Conservation (phyloP, 2,888 invertebrate genomes). For the Drosophila acutilabella region DNA sequence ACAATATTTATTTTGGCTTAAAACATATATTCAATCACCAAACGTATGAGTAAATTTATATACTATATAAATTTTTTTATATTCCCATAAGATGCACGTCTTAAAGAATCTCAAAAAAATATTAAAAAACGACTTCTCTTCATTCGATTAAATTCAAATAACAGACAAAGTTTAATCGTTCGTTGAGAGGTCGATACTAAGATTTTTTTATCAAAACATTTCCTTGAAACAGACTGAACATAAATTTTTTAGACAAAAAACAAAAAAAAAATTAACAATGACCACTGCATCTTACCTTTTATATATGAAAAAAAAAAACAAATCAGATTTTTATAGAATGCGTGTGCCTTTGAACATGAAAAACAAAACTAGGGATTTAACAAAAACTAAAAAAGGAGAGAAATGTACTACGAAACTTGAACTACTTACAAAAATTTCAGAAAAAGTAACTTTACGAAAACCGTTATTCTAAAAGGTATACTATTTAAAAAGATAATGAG, state of each 20-base stretch:
- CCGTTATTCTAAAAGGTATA: conserved; percentile 45
- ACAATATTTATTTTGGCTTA: conserved; percentile 35
- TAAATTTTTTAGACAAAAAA: conserved; percentile 57
- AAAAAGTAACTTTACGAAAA: conserved; percentile 28
- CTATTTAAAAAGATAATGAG: conserved; percentile 21
- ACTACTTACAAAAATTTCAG: conserved; percentile 41
- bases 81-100: conserved; percentile 69
- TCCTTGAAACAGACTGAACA: conserved; percentile 78
- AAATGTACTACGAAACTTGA: conserved; percentile 47
- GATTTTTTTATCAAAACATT: conserved; percentile 69
- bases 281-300: conserved; percentile 62
- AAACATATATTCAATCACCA: conserved; percentile 56
- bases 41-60: conserved; percentile 45
- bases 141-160: conserved; percentile 3
- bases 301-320: conserved; percentile 48
- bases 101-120: conserved; percentile 82
- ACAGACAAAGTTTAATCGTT: conserved; percentile 25
- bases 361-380: conserved; percentile 66
- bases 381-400: conserved; percentile 45
- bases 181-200: conserved; percentile 25
- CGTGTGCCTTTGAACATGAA: conserved; percentile 72
- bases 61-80: conserved; percentile 52
- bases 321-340: conserved; percentile 74
- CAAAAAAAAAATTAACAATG: conserved; percentile 27
- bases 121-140: conserved; percentile 34